These are phyloP conservation scores for Oncorhynchus nerka DNA, from an alignment of 2,113 vertebrate species.

Conservation along the genomic window DNA sequence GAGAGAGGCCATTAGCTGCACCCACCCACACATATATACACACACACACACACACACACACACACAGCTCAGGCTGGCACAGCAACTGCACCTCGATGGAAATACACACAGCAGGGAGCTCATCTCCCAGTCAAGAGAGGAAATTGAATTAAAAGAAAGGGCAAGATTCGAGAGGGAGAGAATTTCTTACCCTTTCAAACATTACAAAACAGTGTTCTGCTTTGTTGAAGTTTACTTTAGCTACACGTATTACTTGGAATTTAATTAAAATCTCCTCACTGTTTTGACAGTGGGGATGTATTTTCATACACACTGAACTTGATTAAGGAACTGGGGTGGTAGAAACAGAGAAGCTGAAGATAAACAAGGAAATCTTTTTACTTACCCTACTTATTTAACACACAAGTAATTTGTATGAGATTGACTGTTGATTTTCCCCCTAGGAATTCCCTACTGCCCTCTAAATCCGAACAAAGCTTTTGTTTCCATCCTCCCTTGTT, in stretches of 20 bases:
- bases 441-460: background rate
- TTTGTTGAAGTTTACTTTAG: background rate
- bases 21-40: conserved; percentile 10
- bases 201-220: background rate
- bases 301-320: background rate
- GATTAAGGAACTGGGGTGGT: background rate
- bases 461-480: conserved; percentile 9
- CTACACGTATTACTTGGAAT: background rate
- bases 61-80: background rate
- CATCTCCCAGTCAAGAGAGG: conserved; percentile 27
- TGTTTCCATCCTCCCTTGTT: background rate
- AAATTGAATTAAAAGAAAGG: conserved; percentile 23
- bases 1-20: conserved; percentile 44
- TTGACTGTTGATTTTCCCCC: too few relatives aligned
- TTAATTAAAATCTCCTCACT: background rate
- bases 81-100: conserved; percentile 11
- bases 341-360: background rate
- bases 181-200: background rate
- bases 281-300: conserved; percentile 5
- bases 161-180: conserved; percentile 1
- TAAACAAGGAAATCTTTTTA: conserved; percentile 4
- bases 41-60: too few relatives aligned
- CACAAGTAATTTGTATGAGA: too few relatives aligned
- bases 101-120: conserved; percentile 25
- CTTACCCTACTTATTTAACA: background rate